phyloP scores from a whole-genome alignment of 2,797 vertebrate species.

The Oryzias dopingdopingensis region DNA sequence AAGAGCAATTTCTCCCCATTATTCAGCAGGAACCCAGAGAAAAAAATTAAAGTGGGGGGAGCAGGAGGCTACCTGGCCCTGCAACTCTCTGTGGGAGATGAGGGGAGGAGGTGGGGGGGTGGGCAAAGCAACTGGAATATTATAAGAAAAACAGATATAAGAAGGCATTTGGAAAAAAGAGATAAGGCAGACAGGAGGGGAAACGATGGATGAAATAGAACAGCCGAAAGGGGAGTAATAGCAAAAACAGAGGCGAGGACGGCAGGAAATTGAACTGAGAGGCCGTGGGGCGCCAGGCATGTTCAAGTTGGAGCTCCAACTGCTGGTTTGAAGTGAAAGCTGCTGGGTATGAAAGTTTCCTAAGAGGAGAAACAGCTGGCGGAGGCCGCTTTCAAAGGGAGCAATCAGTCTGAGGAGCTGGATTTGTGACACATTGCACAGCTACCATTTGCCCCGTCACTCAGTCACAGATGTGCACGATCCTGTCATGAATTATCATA shows the following conservation, averaged over 20 bases:
- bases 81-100: slow-evolving; percentile 63
- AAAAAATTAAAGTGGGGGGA: slow-evolving; percentile 15
- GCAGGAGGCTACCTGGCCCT: slow-evolving; percentile 48
- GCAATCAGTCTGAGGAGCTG: slow-evolving; percentile 48
- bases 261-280: slow-evolving; percentile 41
- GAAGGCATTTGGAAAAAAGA: slow-evolving; percentile 42
- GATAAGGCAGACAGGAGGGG: slow-evolving; percentile 49
- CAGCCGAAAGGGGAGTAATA: slow-evolving; percentile 32
- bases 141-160: slow-evolving; percentile 73
- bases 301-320: slow-evolving; percentile 30
- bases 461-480: slow-evolving; percentile 50
- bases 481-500: slow-evolving; percentile 44
- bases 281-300: slow-evolving; percentile 15
- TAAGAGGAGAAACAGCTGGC: slow-evolving; percentile 71
- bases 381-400: slow-evolving; percentile 55
- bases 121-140: slow-evolving; percentile 58
- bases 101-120: slow-evolving; percentile 27
- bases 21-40: slow-evolving; percentile 73
- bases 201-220: slow-evolving; percentile 39
- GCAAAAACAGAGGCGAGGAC: slow-evolving; percentile 53
- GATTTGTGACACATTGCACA: slow-evolving; percentile 29
- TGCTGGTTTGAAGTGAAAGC: slow-evolving; percentile 44
- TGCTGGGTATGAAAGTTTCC: slow-evolving; percentile 41
- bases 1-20: slow-evolving; percentile 83
- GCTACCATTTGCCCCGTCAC: slow-evolving; percentile 67